Evolutionary conservation across 1,140 invertebrate species (phyloP).

Genomic region (Tetramorium simillimum): DNA sequence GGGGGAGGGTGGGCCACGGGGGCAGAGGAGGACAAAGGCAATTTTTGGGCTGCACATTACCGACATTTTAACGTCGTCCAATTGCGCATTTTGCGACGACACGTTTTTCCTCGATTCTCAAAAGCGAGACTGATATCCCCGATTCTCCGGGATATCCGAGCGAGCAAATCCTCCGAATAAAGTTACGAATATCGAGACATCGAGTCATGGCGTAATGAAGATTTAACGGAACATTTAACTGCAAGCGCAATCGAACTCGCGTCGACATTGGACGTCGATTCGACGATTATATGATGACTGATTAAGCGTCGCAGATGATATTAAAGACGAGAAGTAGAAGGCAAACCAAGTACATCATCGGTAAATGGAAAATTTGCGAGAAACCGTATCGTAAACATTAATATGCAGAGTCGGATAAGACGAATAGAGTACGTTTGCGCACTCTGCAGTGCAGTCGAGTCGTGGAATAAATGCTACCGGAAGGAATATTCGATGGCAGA

Average conservation of each 20-base stretch:
- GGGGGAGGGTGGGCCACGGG: neutral
- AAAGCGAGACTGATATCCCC: neutral
- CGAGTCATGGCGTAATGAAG: neutral
- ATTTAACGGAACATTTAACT: neutral
- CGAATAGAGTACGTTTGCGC: neutral
- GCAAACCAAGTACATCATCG: neutral
- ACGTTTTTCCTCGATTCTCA: neutral
- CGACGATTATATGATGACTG: neutral
- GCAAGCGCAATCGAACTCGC: neutral
- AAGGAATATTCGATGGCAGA: neutral
- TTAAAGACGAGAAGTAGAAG: neutral
- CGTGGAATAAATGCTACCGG: neutral
- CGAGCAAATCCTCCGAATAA: neutral
- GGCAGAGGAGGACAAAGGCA: neutral
- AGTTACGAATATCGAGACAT: neutral
- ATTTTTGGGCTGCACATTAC: neutral
- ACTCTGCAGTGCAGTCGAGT: neutral
- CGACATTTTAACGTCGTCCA: neutral
- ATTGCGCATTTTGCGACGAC: neutral
- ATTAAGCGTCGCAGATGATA: neutral
- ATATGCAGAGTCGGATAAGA: neutral
- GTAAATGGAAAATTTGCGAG: neutral
- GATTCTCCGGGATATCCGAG: too few relatives aligned
- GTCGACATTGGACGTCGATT: neutral
- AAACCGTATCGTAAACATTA: neutral